These are phyloP conservation scores for Caenorhabditis plicata DNA, from an alignment of 2,888 invertebrate species.

Conservation along the genomic window DNA sequence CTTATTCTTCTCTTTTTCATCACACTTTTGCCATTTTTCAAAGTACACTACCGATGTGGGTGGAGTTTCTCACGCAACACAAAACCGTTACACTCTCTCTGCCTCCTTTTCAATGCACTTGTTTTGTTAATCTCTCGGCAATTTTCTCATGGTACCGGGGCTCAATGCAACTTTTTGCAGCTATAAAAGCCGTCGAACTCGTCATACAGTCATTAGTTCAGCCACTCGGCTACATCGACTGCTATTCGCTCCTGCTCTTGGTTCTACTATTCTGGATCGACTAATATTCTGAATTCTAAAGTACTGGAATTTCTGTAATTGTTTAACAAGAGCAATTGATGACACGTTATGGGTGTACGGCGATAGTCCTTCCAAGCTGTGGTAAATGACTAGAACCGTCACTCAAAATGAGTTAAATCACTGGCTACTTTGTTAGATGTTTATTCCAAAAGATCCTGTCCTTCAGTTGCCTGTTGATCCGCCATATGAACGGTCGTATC, in stretches of 20 bases:
- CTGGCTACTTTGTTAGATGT: conserved; percentile 6
- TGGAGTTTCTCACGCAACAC: conserved; percentile 27
- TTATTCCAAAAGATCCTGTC: conserved; percentile 12
- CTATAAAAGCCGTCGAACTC: conserved; percentile 15
- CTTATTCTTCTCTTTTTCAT: too few relatives aligned
- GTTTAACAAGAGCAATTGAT: too few relatives aligned
- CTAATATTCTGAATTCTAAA: not conserved
- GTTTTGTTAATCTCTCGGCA: conserved; percentile 8
- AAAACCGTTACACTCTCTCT: conserved; percentile 2
- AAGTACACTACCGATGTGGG: conserved; percentile 13
- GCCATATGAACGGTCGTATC: conserved; percentile 32
- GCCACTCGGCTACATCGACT: not conserved
- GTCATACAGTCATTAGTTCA: conserved; percentile 6
- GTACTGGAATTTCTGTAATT: too few relatives aligned
- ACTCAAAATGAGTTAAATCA: conserved; percentile 13
- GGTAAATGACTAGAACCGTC: conserved; percentile 38
- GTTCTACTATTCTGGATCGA: not conserved
- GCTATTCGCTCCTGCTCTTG: not conserved
- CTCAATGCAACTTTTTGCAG: too few relatives aligned
- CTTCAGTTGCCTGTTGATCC: conserved; percentile 43
- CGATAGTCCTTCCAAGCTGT: conserved; percentile 20
- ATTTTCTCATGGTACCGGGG: too few relatives aligned
- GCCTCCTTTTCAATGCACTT: conserved; percentile 6
- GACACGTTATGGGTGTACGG: conserved; percentile 26
- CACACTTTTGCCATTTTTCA: too few relatives aligned